Evolutionary conservation across 2,113 vertebrate genomes (phyloP).

Genomic region (pig (Sus scrofa)): DNA sequence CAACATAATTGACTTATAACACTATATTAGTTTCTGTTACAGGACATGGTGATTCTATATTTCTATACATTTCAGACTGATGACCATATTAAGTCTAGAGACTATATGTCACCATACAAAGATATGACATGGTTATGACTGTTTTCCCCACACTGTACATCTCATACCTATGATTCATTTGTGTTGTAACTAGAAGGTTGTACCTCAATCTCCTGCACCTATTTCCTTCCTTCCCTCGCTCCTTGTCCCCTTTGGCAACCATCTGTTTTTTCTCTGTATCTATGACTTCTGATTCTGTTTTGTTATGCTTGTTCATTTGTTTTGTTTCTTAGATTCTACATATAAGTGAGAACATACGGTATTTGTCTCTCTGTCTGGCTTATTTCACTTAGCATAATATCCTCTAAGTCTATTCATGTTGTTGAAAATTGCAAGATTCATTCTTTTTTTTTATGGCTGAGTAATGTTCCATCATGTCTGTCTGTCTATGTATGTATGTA

Average conservation of each 20-base stretch:
- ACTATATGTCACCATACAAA: neutral
- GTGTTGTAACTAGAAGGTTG: neutral
- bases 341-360: neutral
- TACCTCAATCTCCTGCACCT: neutral
- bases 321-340: neutral
- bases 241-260: neutral
- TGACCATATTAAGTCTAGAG: neutral
- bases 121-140: neutral
- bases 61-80: neutral
- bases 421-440: neutral
- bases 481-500: neutral
- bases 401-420: neutral
- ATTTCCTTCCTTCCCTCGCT: neutral
- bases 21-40: neutral
- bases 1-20: neutral
- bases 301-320: neutral
- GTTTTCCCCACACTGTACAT: neutral
- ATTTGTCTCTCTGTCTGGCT: neutral
- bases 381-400: neutral
- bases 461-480: neutral
- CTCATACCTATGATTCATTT: neutral
- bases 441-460: neutral
- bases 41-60: neutral
- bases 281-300: neutral
- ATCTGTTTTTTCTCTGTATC: neutral